These are phyloP conservation scores for Leptogaster cylindrica DNA, from an alignment of 2,888 invertebrate genomes.

Conservation along the genomic window DNA sequence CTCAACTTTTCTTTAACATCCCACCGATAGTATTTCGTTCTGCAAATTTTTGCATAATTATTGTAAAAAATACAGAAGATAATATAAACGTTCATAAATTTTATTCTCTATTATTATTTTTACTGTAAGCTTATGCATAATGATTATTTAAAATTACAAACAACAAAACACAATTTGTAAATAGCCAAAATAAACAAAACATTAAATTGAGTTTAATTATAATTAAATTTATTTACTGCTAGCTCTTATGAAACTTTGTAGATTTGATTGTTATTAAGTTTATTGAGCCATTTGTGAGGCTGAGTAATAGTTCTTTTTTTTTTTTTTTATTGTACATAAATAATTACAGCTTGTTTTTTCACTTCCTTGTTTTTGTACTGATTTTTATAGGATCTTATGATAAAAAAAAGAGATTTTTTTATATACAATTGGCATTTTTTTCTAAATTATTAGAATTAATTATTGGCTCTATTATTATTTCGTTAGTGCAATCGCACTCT, in stretches of 20 bases:
- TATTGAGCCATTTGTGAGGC: constrained; percentile 26
- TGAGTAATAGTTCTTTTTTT: constrained; percentile 14
- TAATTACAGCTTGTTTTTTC: not conserved
- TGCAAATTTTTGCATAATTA: constrained; percentile 4
- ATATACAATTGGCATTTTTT: constrained; percentile 27
- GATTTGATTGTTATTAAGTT: constrained; percentile 7
- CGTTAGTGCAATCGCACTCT: no score
- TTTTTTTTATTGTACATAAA: no score
- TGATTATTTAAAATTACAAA: constrained; percentile 22
- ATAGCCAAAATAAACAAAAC: constrained; percentile 14
- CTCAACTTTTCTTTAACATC: constrained; percentile 33
- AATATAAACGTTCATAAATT: not conserved
- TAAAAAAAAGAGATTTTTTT: constrained; percentile 29
- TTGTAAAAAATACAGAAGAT: not conserved
- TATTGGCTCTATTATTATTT: no score
- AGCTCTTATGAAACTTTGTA: not conserved
- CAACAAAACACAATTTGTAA: constrained; percentile 8
- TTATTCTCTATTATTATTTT: constrained; percentile 10
- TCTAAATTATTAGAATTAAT: no score
- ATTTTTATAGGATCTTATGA: constrained; percentile 17
- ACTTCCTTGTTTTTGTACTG: constrained; percentile 22
- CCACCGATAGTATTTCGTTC: constrained; percentile 35
- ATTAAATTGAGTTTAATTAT: constrained; percentile 32
- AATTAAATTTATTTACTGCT: constrained; percentile 8
- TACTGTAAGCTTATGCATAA: constrained; percentile 8